These are phyloP conservation scores for Corythaixoides concolor DNA, from an alignment of 2,113 vertebrate species.

Conservation along the genomic window DNA sequence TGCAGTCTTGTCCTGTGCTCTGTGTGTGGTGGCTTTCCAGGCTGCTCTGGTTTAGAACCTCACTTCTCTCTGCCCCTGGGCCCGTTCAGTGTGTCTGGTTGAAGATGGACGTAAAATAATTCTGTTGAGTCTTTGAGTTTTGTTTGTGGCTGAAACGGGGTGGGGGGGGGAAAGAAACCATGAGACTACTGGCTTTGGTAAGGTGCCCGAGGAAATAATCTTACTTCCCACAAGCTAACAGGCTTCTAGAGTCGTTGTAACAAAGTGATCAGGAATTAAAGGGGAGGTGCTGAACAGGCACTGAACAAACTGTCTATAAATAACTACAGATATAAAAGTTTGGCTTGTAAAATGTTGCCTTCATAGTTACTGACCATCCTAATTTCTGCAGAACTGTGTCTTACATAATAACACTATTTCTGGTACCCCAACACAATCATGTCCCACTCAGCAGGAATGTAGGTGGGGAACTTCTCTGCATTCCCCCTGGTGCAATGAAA, in stretches of 20 bases:
- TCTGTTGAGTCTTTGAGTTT: background rate
- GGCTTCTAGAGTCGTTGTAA: background rate
- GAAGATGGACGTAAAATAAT: fast-evolving
- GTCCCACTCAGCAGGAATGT: background rate
- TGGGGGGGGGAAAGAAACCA: fast-evolving
- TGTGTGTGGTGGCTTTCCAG: fast-evolving
- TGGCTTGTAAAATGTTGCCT: background rate
- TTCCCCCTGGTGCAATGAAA: background rate
- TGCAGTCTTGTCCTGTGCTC: fast-evolving
- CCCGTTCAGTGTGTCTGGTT: fast-evolving
- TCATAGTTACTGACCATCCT: background rate
- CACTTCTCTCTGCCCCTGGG: fast-evolving
- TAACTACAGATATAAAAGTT: background rate
- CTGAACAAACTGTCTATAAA: background rate
- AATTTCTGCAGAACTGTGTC: background rate
- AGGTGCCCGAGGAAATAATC: background rate
- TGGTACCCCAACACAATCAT: fast-evolving
- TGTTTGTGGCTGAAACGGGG: background rate
- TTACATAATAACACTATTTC: background rate
- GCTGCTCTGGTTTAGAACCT: background rate
- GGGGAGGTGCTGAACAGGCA: background rate
- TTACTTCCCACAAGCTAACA: fast-evolving
- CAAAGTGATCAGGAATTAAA: background rate
- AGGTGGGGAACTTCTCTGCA: background rate
- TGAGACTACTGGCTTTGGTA: background rate